phyloP scores from a whole-genome alignment of 1,140 invertebrate species.

The Heliconius melpomene region DNA sequence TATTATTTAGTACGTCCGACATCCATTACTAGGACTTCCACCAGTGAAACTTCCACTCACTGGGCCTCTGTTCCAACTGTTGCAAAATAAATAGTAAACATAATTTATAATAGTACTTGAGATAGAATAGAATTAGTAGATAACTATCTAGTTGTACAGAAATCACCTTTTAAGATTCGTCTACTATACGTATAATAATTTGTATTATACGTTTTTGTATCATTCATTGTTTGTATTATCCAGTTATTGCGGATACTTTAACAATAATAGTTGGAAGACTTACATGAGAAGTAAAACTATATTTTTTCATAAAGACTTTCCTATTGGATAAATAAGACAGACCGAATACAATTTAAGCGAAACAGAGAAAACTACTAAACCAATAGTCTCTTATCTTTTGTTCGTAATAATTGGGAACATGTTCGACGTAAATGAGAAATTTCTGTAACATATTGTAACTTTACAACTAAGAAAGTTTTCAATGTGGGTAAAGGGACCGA shows the following conservation, averaged over 20 bases:
- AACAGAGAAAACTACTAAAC: neutral
- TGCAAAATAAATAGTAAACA: no score
- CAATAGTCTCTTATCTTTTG: constrained; percentile 59
- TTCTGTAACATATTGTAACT: constrained; percentile 13
- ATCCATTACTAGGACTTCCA: no score
- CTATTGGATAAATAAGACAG: neutral
- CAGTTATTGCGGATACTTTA: neutral
- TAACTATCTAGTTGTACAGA: no score
- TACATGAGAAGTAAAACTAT: neutral
- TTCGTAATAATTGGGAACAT: constrained; percentile 61
- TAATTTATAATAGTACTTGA: no score
- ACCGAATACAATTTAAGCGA: neutral
- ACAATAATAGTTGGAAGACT: neutral
- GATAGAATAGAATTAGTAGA: no score
- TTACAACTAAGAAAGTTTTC: constrained; percentile 29
- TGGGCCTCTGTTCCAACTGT: no score
- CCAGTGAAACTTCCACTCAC: no score
- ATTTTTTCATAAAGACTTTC: neutral
- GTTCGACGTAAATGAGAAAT: constrained; percentile 45
- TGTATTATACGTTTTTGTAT: no score
- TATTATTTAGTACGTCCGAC: no score
- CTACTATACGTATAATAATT: no score
- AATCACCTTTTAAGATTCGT: neutral
- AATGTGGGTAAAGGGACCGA: neutral
- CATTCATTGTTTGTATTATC: neutral